A percentile compares a stretch with the other conserved stretches of the same genome.
Conservation (phyloP, 2,797 vertebrate species). For the Euphonia xanthogaster region DNA sequence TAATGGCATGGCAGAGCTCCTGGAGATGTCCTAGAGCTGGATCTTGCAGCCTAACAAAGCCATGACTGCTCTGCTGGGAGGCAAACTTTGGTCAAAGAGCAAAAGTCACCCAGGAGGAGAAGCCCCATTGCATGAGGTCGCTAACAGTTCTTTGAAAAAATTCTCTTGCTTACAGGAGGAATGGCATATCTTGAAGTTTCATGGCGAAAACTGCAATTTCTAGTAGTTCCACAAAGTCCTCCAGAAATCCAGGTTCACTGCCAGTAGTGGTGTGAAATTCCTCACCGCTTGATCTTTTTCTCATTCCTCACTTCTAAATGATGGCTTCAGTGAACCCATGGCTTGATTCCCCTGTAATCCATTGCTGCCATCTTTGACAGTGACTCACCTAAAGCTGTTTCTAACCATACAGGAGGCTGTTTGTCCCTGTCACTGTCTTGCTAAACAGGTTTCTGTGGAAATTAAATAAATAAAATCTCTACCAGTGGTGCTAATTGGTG, state of each 20-base stretch:
- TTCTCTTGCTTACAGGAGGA: not conserved
- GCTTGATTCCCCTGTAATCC: not conserved
- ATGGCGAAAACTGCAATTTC: not conserved
- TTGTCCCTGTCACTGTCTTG: not conserved
- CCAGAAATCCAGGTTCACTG: not conserved
- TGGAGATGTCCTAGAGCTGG: not conserved
- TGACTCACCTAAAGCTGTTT: not conserved
- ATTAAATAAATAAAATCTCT: slow-evolving; percentile 47
- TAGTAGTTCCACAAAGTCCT: fast-evolving
- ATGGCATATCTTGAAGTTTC: not conserved
- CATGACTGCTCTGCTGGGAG: not conserved
- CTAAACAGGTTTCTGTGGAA: slow-evolving; percentile 47
- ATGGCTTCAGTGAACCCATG: not conserved
- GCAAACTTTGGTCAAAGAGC: not conserved
- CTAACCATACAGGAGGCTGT: not conserved
- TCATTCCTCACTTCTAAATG: not conserved
- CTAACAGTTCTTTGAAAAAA: not conserved
- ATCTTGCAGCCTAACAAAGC: not conserved
- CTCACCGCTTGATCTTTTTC: not conserved
- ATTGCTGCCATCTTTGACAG: not conserved
- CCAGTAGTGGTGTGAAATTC: not conserved
- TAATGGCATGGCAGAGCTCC: not conserved
- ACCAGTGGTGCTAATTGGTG: slow-evolving; percentile 54
- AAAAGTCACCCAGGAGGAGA: fast-evolving
- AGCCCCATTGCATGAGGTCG: not conserved